A percentile compares a stretch with the other conserved stretches of the same genome.
These are phyloP conservation scores for Drosophila watanabei DNA, from an alignment of 1,140 invertebrate species.

Conservation along the genomic window DNA sequence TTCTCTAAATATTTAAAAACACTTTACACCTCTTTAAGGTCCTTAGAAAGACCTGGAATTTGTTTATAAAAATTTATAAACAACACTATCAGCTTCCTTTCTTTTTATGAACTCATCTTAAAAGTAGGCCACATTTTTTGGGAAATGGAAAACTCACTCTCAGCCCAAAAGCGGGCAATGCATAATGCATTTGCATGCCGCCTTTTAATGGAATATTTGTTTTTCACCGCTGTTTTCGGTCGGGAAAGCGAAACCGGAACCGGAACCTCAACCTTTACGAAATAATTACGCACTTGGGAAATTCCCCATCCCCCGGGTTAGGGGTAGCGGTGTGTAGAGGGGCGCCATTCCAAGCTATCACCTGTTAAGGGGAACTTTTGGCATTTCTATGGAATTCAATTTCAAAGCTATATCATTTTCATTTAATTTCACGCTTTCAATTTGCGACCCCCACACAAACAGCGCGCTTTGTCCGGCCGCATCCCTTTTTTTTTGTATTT, in stretches of 20 bases:
- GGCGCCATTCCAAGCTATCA: slow-evolving; percentile 5
- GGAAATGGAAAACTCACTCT: background rate
- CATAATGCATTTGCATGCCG: slow-evolving; percentile 14
- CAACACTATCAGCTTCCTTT: background rate
- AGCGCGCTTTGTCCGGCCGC: slow-evolving; percentile 30
- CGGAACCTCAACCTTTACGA: slow-evolving; percentile 6
- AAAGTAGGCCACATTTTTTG: slow-evolving; percentile 11
- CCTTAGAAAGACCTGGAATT: background rate
- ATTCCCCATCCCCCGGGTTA: background rate
- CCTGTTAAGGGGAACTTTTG: slow-evolving; percentile 52
- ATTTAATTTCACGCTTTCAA: slow-evolving; percentile 82
- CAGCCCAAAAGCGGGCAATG: slow-evolving; percentile 23
- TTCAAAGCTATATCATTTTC: slow-evolving; percentile 82
- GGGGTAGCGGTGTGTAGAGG: background rate
- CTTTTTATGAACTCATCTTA: background rate
- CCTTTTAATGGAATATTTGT: background rate
- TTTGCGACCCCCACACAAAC: slow-evolving; percentile 62
- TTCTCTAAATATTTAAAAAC: background rate
- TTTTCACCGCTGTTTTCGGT: background rate
- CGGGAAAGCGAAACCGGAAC: slow-evolving; percentile 6
- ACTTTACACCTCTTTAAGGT: background rate
- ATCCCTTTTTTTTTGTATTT: slow-evolving; percentile 30
- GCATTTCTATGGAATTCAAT: slow-evolving; percentile 82
- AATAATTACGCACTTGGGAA: slow-evolving; percentile 19
- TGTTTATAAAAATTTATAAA: background rate